phyloP scores from a whole-genome alignment of 2,888 invertebrate genomes.

The Balanococcus diminutus region DNA sequence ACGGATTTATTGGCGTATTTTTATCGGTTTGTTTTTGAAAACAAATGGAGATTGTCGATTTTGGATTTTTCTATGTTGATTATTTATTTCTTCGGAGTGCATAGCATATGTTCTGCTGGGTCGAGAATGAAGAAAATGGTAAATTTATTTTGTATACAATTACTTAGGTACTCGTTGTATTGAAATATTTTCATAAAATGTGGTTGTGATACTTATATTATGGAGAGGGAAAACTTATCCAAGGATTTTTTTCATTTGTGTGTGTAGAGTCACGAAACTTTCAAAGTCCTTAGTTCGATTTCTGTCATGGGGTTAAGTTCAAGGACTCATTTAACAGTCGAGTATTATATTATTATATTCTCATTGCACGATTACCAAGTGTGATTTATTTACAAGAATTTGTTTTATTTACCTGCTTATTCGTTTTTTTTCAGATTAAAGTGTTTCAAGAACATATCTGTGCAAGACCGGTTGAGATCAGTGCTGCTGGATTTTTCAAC shows the following conservation, averaged over 20 bases:
- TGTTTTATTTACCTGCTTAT: background rate
- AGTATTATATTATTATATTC: background rate
- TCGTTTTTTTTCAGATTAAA: background rate
- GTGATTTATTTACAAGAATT: background rate
- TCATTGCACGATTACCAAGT: background rate
- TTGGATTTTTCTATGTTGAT: slow-evolving; percentile 2
- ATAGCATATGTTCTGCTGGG: background rate
- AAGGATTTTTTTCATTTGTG: background rate
- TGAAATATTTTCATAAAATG: too few relatives aligned
- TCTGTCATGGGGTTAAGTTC: background rate
- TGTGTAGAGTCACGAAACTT: slow-evolving; percentile 4
- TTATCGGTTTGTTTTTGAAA: slow-evolving; percentile 19
- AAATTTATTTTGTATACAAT: background rate
- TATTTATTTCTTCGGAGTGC: background rate
- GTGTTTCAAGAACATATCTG: slow-evolving; percentile 32
- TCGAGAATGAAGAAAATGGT: background rate
- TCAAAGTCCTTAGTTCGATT: background rate
- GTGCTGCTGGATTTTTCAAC: background rate
- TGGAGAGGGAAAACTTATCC: too few relatives aligned
- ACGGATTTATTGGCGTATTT: background rate
- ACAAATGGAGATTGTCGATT: background rate
- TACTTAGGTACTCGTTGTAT: background rate
- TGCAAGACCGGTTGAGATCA: slow-evolving; percentile 4
- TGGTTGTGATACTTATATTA: too few relatives aligned
- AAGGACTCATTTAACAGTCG: background rate